Conservation (phyloP, 2,113 vertebrate genomes). For the Gallinago jamesoni region DNA sequence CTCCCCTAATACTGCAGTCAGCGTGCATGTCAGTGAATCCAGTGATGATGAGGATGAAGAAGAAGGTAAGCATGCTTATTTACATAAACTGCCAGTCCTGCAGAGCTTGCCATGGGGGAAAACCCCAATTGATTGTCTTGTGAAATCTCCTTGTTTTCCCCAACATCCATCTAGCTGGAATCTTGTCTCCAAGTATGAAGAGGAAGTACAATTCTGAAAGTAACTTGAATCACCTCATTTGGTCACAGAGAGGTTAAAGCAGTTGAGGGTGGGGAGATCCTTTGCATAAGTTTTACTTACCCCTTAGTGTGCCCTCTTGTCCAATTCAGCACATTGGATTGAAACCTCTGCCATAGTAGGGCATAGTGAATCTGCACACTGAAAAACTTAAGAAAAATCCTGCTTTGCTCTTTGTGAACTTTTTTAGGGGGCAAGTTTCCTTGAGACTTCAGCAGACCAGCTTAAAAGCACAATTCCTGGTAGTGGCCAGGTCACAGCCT, state of each 20-base stretch:
- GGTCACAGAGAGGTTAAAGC: neutral
- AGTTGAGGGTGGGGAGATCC: neutral
- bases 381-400: neutral
- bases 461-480: neutral
- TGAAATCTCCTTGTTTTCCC: neutral
- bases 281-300: neutral
- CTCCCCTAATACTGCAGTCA: conserved; percentile 91
- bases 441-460: neutral
- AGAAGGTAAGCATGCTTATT: conserved; percentile 78
- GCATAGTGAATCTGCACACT: neutral
- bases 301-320: neutral
- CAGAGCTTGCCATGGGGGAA: neutral
- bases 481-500: neutral
- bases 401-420: neutral
- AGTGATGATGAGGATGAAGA: conserved; percentile 98
- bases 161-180: neutral
- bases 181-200: neutral
- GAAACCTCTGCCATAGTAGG: rapidly evolving
- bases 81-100: neutral
- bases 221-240: neutral
- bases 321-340: neutral
- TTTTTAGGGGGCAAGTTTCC: neutral
- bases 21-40: conserved; percentile 97
- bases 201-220: neutral
- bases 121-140: neutral